Evolutionary conservation across 2,797 vertebrate species (phyloP).

Genomic region (Protosalanx chinensis): DNA sequence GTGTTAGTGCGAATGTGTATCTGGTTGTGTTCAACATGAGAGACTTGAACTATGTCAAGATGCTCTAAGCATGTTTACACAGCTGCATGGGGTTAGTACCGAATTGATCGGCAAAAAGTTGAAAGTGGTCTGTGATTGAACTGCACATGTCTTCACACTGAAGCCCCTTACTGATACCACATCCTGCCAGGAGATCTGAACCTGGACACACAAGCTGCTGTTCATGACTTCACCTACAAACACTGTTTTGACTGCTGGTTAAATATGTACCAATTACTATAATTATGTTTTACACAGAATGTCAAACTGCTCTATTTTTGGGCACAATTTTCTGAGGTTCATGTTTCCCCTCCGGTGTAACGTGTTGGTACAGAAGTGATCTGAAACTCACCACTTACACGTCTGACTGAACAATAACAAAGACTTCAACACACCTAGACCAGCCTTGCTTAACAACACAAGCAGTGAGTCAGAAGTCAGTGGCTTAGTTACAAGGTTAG

Average conservation of each 20-base stretch:
- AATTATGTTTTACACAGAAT: slow-evolving; percentile 65
- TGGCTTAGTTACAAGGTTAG: not conserved
- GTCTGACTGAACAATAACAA: slow-evolving; percentile 67
- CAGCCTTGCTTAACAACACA: slow-evolving; percentile 54
- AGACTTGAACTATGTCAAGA: slow-evolving; percentile 5
- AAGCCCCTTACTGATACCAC: not conserved
- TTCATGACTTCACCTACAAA: slow-evolving; percentile 18
- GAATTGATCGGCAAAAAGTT: slow-evolving; percentile 11
- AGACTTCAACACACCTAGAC: slow-evolving; percentile 66
- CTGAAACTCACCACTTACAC: slow-evolving; percentile 65
- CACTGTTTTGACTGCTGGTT: slow-evolving; percentile 57
- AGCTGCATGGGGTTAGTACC: slow-evolving; percentile 36
- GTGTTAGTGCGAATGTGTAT: too few species aligned
- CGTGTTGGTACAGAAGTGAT: slow-evolving; percentile 61
- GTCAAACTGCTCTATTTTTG: slow-evolving; percentile 69
- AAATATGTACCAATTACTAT: slow-evolving; percentile 59
- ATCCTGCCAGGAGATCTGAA: not conserved
- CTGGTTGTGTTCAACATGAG: too few species aligned
- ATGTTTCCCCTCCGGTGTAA: slow-evolving; percentile 43
- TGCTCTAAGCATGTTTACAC: slow-evolving; percentile 39
- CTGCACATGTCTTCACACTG: slow-evolving; percentile 19
- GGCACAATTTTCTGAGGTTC: slow-evolving; percentile 56
- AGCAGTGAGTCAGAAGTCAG: slow-evolving; percentile 44
- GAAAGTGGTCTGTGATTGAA: slow-evolving; percentile 9
- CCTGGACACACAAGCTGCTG: slow-evolving; percentile 33